Evolutionary conservation across 2,113 vertebrate species (phyloP).

Genomic region (Dolichotis patagonum): DNA sequence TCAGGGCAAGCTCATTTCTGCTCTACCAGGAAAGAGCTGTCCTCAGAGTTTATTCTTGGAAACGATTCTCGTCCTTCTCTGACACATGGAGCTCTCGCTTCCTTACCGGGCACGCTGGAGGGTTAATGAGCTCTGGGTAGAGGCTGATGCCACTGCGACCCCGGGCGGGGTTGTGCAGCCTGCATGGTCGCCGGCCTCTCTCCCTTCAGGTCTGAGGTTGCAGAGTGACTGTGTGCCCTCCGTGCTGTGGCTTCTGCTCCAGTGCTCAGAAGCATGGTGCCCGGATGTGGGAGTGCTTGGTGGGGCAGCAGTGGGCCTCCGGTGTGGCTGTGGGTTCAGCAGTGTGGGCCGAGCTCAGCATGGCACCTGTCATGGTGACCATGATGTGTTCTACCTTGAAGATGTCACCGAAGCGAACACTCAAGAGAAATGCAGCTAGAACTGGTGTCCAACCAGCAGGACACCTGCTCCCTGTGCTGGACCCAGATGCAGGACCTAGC

Average conservation of each 20-base stretch:
- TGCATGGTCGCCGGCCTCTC: fast-evolving
- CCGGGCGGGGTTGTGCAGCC: not conserved
- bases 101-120: not conserved
- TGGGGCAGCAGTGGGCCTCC: not conserved
- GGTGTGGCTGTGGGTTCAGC: not conserved
- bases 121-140: not conserved
- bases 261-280: not conserved
- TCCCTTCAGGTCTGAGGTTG: not conserved
- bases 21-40: constrained; percentile 32
- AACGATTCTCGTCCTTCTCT: not conserved
- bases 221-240: fast-evolving
- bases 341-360: not conserved
- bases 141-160: not conserved
- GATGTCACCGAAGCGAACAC: not conserved
- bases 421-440: not conserved
- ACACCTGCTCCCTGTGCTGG: not conserved
- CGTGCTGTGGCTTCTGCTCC: not conserved
- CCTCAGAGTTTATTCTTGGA: constrained; percentile 1
- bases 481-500: not conserved
- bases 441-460: not conserved
- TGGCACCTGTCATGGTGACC: fast-evolving
- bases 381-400: too few species aligned
- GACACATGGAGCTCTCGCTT: not conserved
- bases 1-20: not conserved
- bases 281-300: not conserved